Conservation (phyloP, 2,888 invertebrate genomes). For the Pseudococcus viburni region DNA sequence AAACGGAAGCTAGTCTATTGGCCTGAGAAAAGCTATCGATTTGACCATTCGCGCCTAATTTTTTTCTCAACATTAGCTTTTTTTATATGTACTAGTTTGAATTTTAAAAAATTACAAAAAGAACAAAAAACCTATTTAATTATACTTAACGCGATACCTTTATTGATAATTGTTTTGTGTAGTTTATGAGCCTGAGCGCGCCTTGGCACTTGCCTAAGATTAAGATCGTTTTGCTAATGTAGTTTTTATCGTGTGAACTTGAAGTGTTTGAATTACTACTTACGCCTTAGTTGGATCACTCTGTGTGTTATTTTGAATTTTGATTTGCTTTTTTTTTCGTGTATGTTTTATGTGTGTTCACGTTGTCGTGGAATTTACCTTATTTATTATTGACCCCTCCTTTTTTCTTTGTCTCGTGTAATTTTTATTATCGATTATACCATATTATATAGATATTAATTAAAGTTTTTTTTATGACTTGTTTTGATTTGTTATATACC, state of each 20-base stretch:
- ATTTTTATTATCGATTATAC: conserved; percentile 44
- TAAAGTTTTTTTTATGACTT: conserved; percentile 5
- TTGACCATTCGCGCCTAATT: conserved; percentile 28
- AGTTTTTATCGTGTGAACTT: conserved; percentile 23
- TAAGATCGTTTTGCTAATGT: conserved; percentile 1
- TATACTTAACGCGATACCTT: conserved; percentile 9
- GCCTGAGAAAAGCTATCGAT: not conserved
- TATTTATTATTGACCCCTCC: conserved; percentile 21
- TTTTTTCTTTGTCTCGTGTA: conserved; percentile 25
- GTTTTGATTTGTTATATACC: not conserved
- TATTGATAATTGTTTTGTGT: not conserved
- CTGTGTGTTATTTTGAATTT: not conserved
- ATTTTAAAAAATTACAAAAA: not conserved
- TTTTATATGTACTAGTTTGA: not conserved
- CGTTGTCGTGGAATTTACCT: conserved; percentile 33
- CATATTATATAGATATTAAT: conserved; percentile 25
- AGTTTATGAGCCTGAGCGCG: conserved; percentile 6
- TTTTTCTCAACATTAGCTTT: conserved; percentile 1
- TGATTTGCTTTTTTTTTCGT: conserved; percentile 8
- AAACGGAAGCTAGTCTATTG: conserved; percentile 70
- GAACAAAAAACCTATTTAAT: not conserved
- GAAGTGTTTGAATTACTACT: not conserved
- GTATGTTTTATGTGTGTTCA: conserved; percentile 28
- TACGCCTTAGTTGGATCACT: not conserved
- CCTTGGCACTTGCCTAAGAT: not conserved